Conservation (phyloP, 2,113 vertebrate species). For the Scolopax mira region DNA sequence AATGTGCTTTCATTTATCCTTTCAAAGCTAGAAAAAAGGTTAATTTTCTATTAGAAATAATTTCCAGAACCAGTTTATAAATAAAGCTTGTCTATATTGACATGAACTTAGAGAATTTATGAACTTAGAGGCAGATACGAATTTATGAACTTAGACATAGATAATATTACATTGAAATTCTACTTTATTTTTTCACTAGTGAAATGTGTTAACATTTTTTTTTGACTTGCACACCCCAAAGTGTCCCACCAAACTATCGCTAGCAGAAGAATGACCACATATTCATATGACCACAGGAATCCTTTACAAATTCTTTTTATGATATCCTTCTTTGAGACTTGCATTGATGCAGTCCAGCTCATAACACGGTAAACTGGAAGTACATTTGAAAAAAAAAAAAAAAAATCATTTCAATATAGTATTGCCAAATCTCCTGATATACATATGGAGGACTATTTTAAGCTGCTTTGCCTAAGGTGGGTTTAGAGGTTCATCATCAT, state of each 20-base stretch:
- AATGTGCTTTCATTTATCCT: neutral
- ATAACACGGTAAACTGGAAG: neutral
- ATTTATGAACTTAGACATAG: neutral
- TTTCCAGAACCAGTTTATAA: neutral
- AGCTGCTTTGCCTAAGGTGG: neutral
- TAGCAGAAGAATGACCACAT: neutral
- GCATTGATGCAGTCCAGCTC: neutral
- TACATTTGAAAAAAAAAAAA: neutral
- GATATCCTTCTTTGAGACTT: neutral
- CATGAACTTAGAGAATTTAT: neutral
- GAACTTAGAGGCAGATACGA: too few relatives aligned
- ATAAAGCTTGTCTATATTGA: neutral
- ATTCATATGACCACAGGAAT: neutral
- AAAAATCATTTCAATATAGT: neutral
- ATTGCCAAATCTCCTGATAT: neutral
- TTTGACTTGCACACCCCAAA: neutral
- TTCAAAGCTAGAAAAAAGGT: neutral
- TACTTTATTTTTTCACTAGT: neutral
- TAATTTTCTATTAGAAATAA: neutral
- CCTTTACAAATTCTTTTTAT: neutral
- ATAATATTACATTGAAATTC: neutral
- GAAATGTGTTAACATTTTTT: neutral
- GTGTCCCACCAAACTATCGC: fast-evolving
- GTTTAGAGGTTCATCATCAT: neutral
- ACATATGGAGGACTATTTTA: neutral